Percentiles rank a stretch among this genome's conserved stretches.
Conservation (phyloP, 2,888 invertebrate species). For the Laothoe populi region DNA sequence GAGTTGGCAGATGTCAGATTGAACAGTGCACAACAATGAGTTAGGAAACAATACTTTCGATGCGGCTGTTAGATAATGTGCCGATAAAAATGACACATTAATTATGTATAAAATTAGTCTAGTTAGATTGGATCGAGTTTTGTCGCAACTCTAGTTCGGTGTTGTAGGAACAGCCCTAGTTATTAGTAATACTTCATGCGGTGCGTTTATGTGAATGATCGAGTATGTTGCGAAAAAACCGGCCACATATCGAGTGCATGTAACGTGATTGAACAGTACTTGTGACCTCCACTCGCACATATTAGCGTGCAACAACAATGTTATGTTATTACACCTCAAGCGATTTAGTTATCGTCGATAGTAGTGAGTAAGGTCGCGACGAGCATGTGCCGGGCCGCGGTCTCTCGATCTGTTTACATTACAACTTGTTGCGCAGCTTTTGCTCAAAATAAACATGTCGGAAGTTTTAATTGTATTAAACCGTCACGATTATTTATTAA, state of each 20-base stretch:
- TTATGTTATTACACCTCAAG: constrained; percentile 49
- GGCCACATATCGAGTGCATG: constrained; percentile 30
- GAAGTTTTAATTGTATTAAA: constrained; percentile 42
- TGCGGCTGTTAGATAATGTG: neutral
- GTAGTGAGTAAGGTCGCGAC: constrained; percentile 60
- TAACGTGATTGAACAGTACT: constrained; percentile 36
- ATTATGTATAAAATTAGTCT: constrained; percentile 20
- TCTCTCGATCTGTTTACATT: constrained; percentile 51
- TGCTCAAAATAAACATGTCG: constrained; percentile 44
- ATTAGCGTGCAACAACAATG: constrained; percentile 44
- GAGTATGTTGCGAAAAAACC: constrained; percentile 17
- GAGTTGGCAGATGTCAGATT: constrained; percentile 29
- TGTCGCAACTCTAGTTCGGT: neutral
- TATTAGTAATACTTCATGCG: constrained; percentile 11
- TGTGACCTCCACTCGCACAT: constrained; percentile 38
- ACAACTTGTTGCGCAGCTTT: constrained; percentile 51
- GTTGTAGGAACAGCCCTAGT: constrained; percentile 11
- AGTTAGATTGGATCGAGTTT: neutral
- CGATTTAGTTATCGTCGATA: constrained; percentile 52
- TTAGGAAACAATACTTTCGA: constrained; percentile 26
- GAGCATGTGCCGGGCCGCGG: constrained; percentile 44
- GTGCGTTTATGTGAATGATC: constrained; percentile 26
- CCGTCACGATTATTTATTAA: constrained; percentile 29
- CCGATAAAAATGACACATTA: constrained; percentile 17
- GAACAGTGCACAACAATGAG: constrained; percentile 16